phyloP scores from a whole-genome alignment of 2,113 vertebrate genomes.

The Telmatochromis brachygnathus region DNA sequence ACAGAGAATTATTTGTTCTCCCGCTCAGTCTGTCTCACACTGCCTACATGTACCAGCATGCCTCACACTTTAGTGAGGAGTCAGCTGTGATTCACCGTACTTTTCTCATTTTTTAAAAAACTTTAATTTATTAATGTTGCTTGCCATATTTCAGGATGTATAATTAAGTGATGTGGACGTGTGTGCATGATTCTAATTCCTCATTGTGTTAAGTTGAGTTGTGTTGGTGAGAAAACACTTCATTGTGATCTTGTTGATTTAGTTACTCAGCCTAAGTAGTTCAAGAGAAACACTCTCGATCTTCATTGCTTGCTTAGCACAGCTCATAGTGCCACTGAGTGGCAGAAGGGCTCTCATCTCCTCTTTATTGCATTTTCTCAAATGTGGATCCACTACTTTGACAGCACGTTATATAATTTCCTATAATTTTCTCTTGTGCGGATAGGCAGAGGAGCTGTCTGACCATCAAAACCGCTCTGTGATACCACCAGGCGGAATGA shows the following conservation, averaged over 20 bases:
- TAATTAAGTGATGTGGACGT: not conserved
- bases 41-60: conserved; percentile 27
- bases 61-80: not conserved
- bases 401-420: not conserved
- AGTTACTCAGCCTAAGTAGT: not conserved
- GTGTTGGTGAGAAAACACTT: not conserved
- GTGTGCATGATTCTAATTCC: not conserved
- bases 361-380: not conserved
- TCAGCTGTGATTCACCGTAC: not conserved
- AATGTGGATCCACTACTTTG: not conserved
- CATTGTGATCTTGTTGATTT: not conserved
- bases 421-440: not conserved
- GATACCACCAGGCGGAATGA: conserved; percentile 7
- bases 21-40: not conserved
- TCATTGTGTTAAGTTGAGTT: not conserved
- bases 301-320: not conserved
- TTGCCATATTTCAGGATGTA: not conserved
- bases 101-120: not conserved
- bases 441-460: not conserved
- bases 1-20: not conserved
- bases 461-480: not conserved
- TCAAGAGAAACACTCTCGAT: not conserved
- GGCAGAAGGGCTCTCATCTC: not conserved
- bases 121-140: not conserved
- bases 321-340: not conserved